phyloP scores from a whole-genome alignment of 1,140 invertebrate genomes.

The Drosophila parabipectinata region DNA sequence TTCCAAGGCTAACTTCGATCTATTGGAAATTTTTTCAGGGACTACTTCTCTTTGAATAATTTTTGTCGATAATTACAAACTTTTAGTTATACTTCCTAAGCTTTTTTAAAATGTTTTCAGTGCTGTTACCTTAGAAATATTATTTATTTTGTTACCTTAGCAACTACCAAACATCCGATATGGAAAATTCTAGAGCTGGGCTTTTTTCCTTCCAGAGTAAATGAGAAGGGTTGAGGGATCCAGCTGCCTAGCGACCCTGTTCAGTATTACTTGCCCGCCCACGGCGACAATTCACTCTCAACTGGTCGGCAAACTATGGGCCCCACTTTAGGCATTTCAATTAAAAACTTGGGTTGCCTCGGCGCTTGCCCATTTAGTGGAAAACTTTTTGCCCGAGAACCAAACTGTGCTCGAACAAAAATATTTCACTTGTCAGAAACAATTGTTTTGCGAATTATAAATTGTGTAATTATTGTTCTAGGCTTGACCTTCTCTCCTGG shows the following conservation, averaged over 20 bases:
- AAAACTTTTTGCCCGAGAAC: constrained; percentile 44
- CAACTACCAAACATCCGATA: constrained; percentile 7
- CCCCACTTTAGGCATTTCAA: constrained; percentile 59
- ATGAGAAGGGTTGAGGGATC: constrained; percentile 1
- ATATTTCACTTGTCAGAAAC: constrained; percentile 73
- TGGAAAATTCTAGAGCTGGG: constrained; percentile 28
- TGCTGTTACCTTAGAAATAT: constrained; percentile 2
- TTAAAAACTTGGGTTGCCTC: constrained; percentile 63
- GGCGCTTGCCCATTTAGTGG: constrained; percentile 35
- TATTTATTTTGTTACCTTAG: constrained; percentile 35
- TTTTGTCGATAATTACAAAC: background rate
- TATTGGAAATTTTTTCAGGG: constrained; percentile 8
- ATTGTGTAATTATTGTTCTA: constrained; percentile 70
- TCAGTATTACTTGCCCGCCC: constrained; percentile 18
- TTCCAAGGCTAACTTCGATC: constrained; percentile 30
- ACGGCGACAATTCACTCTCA: constrained; percentile 44
- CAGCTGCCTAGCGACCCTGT: constrained; percentile 14
- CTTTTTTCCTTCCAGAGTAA: background rate
- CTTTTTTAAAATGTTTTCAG: background rate
- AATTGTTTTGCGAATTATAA: constrained; percentile 75
- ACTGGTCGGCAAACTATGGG: constrained; percentile 31
- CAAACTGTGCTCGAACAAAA: constrained; percentile 32
- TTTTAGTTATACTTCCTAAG: no score
- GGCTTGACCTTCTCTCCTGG: constrained; percentile 60
- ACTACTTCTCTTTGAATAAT: background rate